phyloP scores from a whole-genome alignment of 2,797 vertebrate species.

The Telmatherina bonti region DNA sequence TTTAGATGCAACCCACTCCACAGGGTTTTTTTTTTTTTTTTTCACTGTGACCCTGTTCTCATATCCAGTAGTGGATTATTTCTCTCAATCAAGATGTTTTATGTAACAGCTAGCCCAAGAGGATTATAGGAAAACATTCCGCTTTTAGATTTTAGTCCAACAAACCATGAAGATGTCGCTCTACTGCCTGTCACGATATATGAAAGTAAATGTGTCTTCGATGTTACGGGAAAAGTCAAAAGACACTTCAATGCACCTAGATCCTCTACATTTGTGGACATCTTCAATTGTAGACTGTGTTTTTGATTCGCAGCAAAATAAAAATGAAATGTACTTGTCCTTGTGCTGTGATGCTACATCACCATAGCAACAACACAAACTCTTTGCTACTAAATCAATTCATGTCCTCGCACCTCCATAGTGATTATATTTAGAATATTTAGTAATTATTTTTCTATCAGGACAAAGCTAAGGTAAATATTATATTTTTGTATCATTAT shows the following conservation, averaged over 20 bases:
- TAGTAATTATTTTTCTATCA: neutral
- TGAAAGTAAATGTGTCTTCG: conserved; percentile 12
- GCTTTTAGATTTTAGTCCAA: conserved; percentile 66
- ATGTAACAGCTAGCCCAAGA: conserved; percentile 71
- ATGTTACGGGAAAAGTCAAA: neutral
- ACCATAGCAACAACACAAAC: conserved; percentile 77
- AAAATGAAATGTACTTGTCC: conserved; percentile 54
- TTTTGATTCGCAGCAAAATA: conserved; percentile 39
- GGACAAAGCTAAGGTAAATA: neutral
- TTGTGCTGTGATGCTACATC: conserved; percentile 65
- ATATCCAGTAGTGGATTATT: conserved; percentile 78
- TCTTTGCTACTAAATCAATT: conserved; percentile 25
- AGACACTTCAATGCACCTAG: neutral
- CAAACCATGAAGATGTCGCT: conserved; percentile 47
- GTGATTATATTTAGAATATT: neutral
- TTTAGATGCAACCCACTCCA: conserved; percentile 58
- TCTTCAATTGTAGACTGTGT: conserved; percentile 16
- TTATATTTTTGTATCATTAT: neutral
- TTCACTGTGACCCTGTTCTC: conserved; percentile 67
- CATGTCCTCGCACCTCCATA: conserved; percentile 27
- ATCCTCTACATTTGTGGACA: conserved; percentile 12
- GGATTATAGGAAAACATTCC: conserved; percentile 73
- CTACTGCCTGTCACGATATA: conserved; percentile 34
- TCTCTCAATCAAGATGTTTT: conserved; percentile 79
- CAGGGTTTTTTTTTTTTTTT: conserved; percentile 47